Conservation (phyloP, 2,797 vertebrate species). For the Scleropages formosus region DNA sequence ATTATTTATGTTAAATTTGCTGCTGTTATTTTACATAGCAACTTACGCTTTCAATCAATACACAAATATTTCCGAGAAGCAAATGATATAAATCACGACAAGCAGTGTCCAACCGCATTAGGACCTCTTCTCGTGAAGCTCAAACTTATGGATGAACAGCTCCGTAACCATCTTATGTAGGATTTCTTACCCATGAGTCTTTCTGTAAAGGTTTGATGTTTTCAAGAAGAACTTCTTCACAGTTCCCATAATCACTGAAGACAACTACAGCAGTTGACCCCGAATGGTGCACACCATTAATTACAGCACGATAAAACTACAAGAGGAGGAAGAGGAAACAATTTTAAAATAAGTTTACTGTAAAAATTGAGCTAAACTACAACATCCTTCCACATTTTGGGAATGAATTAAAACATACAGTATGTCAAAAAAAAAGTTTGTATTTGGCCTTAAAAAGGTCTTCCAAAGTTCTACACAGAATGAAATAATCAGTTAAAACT, state of each 20-base stretch:
- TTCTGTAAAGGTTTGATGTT: slow-evolving; percentile 87
- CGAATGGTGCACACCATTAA: slow-evolving; percentile 94
- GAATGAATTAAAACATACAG: not conserved
- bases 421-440: not conserved
- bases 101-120: too few species aligned
- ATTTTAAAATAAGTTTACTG: not conserved
- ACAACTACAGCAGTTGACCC: slow-evolving; percentile 95
- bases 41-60: too few species aligned
- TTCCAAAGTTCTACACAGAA: not conserved
- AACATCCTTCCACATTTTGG: not conserved
- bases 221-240: slow-evolving; percentile 94
- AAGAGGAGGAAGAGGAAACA: slow-evolving; percentile 29
- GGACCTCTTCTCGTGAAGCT: too few species aligned
- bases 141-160: too few species aligned
- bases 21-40: too few species aligned
- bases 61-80: too few species aligned
- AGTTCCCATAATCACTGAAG: slow-evolving; percentile 96
- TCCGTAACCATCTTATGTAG: slow-evolving; percentile 16
- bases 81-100: too few species aligned
- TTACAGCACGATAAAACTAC: slow-evolving; percentile 92
- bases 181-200: slow-evolving; percentile 82
- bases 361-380: not conserved
- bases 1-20: too few species aligned
- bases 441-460: not conserved
- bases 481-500: too few species aligned